phyloP scores from a whole-genome alignment of 1,140 invertebrate genomes.

The Drosophila rhopaloa region DNA sequence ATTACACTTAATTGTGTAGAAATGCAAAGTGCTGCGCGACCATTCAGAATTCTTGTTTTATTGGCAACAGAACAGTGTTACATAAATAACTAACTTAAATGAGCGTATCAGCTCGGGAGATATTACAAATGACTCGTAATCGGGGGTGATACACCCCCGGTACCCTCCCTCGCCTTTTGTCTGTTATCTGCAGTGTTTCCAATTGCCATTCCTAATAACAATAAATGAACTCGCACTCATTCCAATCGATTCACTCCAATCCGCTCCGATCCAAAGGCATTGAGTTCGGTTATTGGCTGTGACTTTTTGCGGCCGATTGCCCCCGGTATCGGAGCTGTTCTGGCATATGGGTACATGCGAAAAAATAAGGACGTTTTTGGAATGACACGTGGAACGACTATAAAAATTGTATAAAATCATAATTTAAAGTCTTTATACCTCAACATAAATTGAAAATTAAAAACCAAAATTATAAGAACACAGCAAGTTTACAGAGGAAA shows the following conservation, averaged over 20 bases:
- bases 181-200: conserved; percentile 66
- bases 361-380: conserved; percentile 2
- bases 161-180: conserved; percentile 18
- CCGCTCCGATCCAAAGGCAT: conserved; percentile 51
- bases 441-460: no score
- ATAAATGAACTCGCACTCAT: conserved; percentile 72
- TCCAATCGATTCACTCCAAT: conserved; percentile 37
- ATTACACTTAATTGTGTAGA: conserved; percentile 61
- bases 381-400: neutral
- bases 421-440: no score
- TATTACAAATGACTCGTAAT: conserved; percentile 51
- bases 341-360: conserved; percentile 42
- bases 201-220: conserved; percentile 80
- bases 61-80: conserved; percentile 40
- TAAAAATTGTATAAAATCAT: no score
- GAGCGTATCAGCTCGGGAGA: conserved; percentile 36
- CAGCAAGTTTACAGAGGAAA: no score
- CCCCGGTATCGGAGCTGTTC: conserved; percentile 21
- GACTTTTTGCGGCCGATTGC: conserved; percentile 57
- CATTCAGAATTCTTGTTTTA: conserved; percentile 54
- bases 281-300: conserved; percentile 74
- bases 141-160: neutral
- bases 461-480: no score
- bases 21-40: conserved; percentile 37
- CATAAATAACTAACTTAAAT: conserved; percentile 72